These are phyloP conservation scores for Brenthis ino DNA, from an alignment of 2,888 invertebrate species.

Conservation along the genomic window DNA sequence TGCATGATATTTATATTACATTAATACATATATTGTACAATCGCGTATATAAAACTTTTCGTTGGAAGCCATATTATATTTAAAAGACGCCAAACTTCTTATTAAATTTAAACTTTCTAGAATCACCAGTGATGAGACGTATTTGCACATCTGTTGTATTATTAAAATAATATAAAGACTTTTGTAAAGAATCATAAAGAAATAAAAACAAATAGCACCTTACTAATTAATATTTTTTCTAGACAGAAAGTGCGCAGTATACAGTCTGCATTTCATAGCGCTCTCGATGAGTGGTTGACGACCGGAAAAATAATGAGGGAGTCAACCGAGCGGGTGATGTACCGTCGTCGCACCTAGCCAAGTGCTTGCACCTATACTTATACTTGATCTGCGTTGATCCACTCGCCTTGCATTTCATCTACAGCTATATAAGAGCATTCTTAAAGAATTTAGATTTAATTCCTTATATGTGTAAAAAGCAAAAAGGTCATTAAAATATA, in stretches of 20 bases:
- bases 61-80: too few relatives aligned
- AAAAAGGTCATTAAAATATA: too few relatives aligned
- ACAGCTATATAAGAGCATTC: background rate
- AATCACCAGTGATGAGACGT: too few relatives aligned
- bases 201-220: background rate
- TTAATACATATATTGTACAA: too few relatives aligned
- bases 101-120: too few relatives aligned
- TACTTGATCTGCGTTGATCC: conserved; percentile 1
- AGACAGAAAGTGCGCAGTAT: conserved; percentile 29
- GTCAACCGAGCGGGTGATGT: conserved; percentile 42
- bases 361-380: conserved; percentile 5
- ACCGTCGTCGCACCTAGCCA: conserved; percentile 20
- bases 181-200: background rate
- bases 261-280: conserved; percentile 39
- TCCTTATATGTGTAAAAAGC: background rate
- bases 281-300: conserved; percentile 62
- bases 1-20: too few relatives aligned
- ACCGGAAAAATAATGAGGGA: conserved; percentile 78
- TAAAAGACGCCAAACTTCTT: too few relatives aligned
- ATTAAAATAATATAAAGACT: too few relatives aligned
- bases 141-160: too few relatives aligned
- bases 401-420: background rate
- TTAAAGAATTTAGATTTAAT: background rate
- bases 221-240: conserved; percentile 5
- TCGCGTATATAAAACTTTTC: too few relatives aligned